Evolutionary conservation across 2,797 vertebrate genomes (phyloP), one percentile per base, ranked within the genome.

Genomic region (Salarias fasciatus): DNA sequence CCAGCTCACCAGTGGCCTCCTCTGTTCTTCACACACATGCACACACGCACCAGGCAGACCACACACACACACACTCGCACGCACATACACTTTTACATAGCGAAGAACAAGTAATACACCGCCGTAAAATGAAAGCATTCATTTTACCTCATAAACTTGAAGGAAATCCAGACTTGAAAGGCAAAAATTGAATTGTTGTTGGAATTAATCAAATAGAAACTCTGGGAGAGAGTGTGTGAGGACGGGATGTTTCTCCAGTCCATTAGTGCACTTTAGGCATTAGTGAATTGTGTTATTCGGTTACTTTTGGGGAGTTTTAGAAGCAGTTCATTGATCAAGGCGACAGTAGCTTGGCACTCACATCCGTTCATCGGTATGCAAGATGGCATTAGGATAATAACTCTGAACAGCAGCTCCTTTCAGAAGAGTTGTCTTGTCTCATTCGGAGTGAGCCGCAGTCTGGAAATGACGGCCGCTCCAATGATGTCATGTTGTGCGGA

Each of bases 251-350:
- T 82, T 80, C 74, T 72, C 35, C 35, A 72, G 63, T 84, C 78
- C 88, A 87, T 89, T 86, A 85, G 77, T 80, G 84, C 82, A 81
- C 82, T 89, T 78, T 63, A 41, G 52, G 66, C 74, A 75, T 82
- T 75, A 70, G 55, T 53, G 60, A 75, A 73, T 55, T 54, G 54
- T 63, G 68, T 81, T 77, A 83, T 86, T 83, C 54, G 11, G 85
- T 89, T 88, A 77, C 80, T 89, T 88, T 80, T 56, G 42, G 43
- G 75, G 65, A 68, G 74, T 85, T 90, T 85, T 53, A 69, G 69
- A 76, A 52, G 74, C 60, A 48, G 63, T 52, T 14, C 75, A 87
- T 86, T 84, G 77, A 89, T 89, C 64, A 67, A 52, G 64, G 68
- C 81, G 65, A 83, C 69, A 72, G 42, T 1, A 11, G 45, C 75